Base-by-base conservation (phyloP, 2,888 invertebrate species). In the Rhynchonema sp. region DNA sequence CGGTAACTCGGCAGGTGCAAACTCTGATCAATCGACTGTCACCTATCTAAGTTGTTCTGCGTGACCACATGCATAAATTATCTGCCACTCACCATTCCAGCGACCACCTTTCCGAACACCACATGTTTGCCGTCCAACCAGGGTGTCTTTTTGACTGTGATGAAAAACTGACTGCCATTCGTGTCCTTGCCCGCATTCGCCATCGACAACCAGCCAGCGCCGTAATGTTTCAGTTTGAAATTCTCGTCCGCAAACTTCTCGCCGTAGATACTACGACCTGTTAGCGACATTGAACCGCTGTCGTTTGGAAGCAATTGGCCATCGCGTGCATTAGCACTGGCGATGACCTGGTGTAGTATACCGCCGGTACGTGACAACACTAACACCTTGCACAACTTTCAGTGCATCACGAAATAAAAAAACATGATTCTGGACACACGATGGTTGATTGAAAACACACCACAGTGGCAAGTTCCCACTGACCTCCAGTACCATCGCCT, bases 91-190 rank as follows among this genome's bases (percentile, higher is more conserved):
- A 65, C 65, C 65, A 65, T 65, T 63, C 65, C 64, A 56, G 62
- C 49, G 29, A 65, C 27, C n/a, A 62, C 68, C 58, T 69, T 89
- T 68, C 89, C 90, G 73, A 90, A 85, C n/a, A 87, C 83, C 0
- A 85, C 85, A 70, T 91, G 87, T 62, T 83, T 81, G 52, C 84
- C 84, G 75, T 90, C 85, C 62, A 90, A 75, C 89, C 89, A 90
- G 1, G 84, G 83, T 1, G 88, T 83, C 9, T 83, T 80, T 63
- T 84, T 81, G 1, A 85, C 84, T 13, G 87, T 88, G 66, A 91
- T 85, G 73, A 90, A 84, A 75, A 91, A 91, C 74, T 91, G 90
- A 67, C 87, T 88, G 1, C 89, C 89, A 75, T 91, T 91, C 13
- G 88, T 85, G 70, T 90, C 79, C 60, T 82, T 82, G 70, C 77